Conservation (phyloP, 2,797 vertebrate genomes). For the Valencia hispanica region DNA sequence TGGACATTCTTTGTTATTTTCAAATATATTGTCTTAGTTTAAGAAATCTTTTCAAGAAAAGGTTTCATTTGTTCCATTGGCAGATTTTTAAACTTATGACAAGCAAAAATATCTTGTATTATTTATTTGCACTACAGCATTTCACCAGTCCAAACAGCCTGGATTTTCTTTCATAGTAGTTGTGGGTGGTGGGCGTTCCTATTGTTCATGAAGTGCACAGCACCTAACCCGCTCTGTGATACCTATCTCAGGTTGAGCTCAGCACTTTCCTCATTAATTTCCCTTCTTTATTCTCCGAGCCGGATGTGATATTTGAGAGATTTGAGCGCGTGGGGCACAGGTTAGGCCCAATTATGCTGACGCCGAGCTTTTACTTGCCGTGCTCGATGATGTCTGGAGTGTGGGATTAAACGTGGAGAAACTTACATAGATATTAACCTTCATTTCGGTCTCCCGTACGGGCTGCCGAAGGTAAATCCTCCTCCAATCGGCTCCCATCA, state of each 20-base stretch:
- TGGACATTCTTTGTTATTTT: too few species aligned
- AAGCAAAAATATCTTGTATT: too few species aligned
- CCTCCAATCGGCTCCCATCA: constrained; percentile 52
- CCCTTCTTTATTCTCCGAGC: constrained; percentile 77
- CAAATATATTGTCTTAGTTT: too few species aligned
- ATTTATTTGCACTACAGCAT: constrained; percentile 56
- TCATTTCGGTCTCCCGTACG: constrained; percentile 61
- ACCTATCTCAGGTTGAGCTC: constrained; percentile 75
- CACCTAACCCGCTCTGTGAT: constrained; percentile 66
- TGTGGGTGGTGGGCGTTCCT: constrained; percentile 18
- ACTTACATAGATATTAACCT: constrained; percentile 81
- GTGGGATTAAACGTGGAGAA: constrained; percentile 73
- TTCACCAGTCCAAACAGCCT: constrained; percentile 59
- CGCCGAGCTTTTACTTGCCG: constrained; percentile 64
- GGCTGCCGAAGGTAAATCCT: constrained; percentile 67
- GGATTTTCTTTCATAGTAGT: constrained; percentile 22
- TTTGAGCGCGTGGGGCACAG: constrained; percentile 72
- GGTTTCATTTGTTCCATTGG: too few species aligned
- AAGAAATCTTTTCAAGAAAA: too few species aligned
- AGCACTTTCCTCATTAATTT: constrained; percentile 81
- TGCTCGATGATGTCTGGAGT: constrained; percentile 73
- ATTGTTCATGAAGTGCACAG: constrained; percentile 63
- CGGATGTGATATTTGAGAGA: constrained; percentile 82
- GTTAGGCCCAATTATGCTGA: constrained; percentile 79
- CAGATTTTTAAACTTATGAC: too few species aligned